These are phyloP conservation scores for Muschampia plurimacula DNA, from an alignment of 2,888 invertebrate genomes.

Conservation along the genomic window DNA sequence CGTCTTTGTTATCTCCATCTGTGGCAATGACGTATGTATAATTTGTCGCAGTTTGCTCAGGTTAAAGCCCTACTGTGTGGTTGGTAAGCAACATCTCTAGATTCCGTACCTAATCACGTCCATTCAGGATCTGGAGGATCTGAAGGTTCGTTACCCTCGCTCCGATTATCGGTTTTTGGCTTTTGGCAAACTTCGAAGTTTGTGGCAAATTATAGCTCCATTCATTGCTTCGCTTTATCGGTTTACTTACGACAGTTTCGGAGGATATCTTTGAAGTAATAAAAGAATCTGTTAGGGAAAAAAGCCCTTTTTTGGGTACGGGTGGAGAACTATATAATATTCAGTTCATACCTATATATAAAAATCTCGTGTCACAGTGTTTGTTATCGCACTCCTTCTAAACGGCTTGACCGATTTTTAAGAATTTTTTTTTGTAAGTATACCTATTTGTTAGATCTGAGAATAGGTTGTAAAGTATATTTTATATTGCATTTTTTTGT, in stretches of 20 bases:
- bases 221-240: conserved; percentile 14
- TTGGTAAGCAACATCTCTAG: conserved; percentile 45
- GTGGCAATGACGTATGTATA: conserved; percentile 5
- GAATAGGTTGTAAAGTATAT: no score
- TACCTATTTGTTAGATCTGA: no score
- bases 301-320: not conserved
- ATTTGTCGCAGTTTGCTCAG: conserved; percentile 42
- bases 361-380: no score
- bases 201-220: conserved; percentile 12
- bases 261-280: not conserved
- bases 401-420: no score
- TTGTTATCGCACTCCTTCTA: no score
- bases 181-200: conserved; percentile 16
- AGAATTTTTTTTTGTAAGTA: no score
- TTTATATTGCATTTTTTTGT: no score
- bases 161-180: conserved; percentile 26
- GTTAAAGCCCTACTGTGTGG: conserved; percentile 57
- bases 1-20: conserved; percentile 7
- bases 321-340: not conserved
- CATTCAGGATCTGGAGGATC: conserved; percentile 24
- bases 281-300: not conserved
- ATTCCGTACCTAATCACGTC: conserved; percentile 20
- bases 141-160: conserved; percentile 23
- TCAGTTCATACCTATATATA: not conserved
- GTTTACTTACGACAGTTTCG: conserved; percentile 2